Evolutionary conservation across 2,888 invertebrate genomes (phyloP), one percentile per base, ranked within the genome.

Genomic region (Torymus aiolomorphi): DNA sequence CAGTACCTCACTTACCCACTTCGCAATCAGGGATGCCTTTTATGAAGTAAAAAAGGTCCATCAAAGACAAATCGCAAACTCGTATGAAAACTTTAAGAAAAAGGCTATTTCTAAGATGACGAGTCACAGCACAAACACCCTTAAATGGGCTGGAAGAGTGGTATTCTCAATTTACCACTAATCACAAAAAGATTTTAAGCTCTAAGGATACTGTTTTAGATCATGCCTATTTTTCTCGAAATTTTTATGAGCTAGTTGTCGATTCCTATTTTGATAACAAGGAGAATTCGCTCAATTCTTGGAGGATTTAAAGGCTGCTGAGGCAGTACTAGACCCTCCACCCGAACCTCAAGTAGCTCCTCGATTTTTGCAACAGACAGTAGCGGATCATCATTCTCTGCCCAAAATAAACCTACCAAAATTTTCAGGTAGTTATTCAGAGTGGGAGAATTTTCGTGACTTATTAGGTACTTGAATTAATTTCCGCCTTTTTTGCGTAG

Each of bases 181-280:
- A 57, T n/a, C 13, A 57, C 5, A n/a, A n/a, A n/a, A 57, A n/a
- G n/a, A 57, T 57, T 57, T 8, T 57, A n/a, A 16, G 14, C 2
- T 57, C n/a, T 2, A 8, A 57, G 4, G n/a, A 57, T 57, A 14
- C 14, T 4, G n/a, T 5, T 57, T n/a, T n/a, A 57, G 5, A 1
- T 2, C 56, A 57, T 57, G n/a, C 3, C 8, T 57, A 57, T 16
- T 57, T 57, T 16, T 4, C 4, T 2, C 56, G 5, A 8, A 57
- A 57, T n/a, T 14, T 14, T 16, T 57, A n/a, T 57, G 56, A 57
- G n/a, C 56, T 10, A n/a, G 16, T n/a, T 2, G 16, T n/a, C 2
- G 16, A 57, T 57, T 57, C 56, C 1, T 57, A 57, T n/a, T 57
- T n/a, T n/a, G 56, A 57, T 57, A 57, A 16, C n/a, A n/a, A n/a